Evolutionary conservation across 2,113 vertebrate genomes (phyloP).

Genomic region (Anarhynchus alexandrinus): DNA sequence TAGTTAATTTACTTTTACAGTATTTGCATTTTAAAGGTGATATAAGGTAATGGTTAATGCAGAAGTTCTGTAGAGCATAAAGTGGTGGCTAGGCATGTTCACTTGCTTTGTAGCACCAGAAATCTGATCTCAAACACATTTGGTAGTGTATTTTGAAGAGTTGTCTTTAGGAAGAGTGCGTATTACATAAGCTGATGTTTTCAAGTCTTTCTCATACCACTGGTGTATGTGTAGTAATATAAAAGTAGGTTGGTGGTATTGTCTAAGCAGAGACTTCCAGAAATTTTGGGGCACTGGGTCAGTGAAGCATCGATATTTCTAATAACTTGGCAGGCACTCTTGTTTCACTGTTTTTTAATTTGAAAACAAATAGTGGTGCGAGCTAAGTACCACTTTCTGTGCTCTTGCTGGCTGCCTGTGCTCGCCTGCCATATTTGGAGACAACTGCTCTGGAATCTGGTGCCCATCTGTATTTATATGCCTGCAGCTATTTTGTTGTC

Average conservation of each 20-base stretch:
- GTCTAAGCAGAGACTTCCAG: background rate
- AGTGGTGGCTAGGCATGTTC: background rate
- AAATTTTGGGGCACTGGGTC: background rate
- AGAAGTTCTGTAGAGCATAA: background rate
- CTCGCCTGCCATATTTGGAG: background rate
- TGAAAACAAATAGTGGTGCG: background rate
- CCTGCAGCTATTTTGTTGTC: background rate
- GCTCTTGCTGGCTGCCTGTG: rapidly evolving
- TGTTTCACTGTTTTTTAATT: background rate
- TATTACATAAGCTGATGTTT: background rate
- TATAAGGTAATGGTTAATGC: background rate
- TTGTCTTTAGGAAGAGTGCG: background rate
- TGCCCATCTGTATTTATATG: background rate
- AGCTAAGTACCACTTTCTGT: background rate
- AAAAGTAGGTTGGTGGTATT: background rate
- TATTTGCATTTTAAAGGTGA: background rate
- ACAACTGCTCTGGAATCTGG: background rate
- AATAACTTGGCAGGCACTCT: background rate
- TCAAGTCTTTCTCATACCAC: background rate
- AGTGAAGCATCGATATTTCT: background rate
- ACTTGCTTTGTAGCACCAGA: background rate
- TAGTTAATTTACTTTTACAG: background rate
- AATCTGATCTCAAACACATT: background rate
- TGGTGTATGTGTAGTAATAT: background rate
- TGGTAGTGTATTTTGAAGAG: background rate